Conservation (phyloP, 1,140 invertebrate species). For the Orchesella cincta region DNA sequence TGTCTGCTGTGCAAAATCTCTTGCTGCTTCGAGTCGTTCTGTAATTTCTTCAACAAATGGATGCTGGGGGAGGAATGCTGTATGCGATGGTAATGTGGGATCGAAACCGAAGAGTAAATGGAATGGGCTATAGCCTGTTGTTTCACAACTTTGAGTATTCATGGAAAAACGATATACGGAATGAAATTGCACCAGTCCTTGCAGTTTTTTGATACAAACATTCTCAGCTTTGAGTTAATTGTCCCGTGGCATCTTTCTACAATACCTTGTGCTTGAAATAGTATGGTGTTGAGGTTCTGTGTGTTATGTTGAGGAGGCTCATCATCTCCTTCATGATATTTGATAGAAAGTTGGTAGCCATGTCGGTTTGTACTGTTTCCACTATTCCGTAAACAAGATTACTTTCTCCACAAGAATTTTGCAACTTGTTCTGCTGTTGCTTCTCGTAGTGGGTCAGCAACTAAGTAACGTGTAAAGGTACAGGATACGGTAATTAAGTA, state of each 20-base stretch:
- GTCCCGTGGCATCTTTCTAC: neutral
- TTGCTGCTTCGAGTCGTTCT: neutral
- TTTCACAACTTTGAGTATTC: neutral
- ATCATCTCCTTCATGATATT: neutral
- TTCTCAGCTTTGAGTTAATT: neutral
- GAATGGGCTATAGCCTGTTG: neutral
- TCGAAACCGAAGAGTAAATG: neutral
- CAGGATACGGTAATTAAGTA: neutral
- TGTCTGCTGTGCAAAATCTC: neutral
- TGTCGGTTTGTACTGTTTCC: neutral
- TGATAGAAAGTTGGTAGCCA: neutral
- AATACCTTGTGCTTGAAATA: neutral
- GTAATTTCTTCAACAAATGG: neutral
- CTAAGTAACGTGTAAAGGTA: neutral
- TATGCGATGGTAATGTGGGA: neutral
- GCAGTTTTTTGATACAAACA: neutral
- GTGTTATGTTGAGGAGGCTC: neutral
- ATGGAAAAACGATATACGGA: neutral
- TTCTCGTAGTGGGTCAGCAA: neutral
- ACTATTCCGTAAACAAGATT: neutral
- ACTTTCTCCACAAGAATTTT: neutral
- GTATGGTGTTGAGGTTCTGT: neutral
- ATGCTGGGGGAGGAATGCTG: neutral
- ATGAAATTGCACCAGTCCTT: neutral
- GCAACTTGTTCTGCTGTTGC: neutral